Conservation (phyloP, 1,140 invertebrate species). For the Pentalonia nigronervosa region DNA sequence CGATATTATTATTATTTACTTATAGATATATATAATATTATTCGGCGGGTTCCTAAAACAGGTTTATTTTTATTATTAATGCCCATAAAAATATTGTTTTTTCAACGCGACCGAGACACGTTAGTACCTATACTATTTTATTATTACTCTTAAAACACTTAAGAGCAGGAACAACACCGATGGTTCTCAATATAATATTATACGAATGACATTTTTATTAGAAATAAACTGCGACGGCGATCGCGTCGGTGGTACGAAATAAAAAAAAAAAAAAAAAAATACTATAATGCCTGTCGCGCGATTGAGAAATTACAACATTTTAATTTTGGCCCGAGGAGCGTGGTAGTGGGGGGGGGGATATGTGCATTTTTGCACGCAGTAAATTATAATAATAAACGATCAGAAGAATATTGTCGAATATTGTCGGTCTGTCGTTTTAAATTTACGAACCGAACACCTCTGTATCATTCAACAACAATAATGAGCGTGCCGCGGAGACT, state of each 20-base stretch:
- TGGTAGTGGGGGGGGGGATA: neutral
- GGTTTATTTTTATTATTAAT: slow-evolving; percentile 10
- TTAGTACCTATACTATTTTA: neutral
- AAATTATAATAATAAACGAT: neutral
- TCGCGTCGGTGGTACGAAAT: neutral
- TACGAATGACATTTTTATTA: slow-evolving; percentile 35
- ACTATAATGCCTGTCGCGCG: neutral
- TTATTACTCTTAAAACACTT: neutral
- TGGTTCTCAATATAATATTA: neutral
- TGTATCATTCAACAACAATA: too few relatives aligned
- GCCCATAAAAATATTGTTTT: neutral
- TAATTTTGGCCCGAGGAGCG: neutral
- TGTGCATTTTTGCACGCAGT: neutral
- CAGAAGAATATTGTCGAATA: neutral
- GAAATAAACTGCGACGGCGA: neutral
- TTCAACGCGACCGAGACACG: neutral
- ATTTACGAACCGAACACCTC: neutral
- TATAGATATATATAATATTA: too few relatives aligned
- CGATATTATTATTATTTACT: neutral
- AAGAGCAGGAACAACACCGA: neutral
- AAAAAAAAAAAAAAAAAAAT: neutral
- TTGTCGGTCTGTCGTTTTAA: neutral
- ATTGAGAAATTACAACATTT: slow-evolving; percentile 3
- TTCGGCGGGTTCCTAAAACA: neutral
- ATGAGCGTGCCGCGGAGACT: neutral